A percentile compares a stretch with the other conserved stretches of the same genome.
Conservation (phyloP, 2,888 invertebrate species). For the Melieria omissa region DNA sequence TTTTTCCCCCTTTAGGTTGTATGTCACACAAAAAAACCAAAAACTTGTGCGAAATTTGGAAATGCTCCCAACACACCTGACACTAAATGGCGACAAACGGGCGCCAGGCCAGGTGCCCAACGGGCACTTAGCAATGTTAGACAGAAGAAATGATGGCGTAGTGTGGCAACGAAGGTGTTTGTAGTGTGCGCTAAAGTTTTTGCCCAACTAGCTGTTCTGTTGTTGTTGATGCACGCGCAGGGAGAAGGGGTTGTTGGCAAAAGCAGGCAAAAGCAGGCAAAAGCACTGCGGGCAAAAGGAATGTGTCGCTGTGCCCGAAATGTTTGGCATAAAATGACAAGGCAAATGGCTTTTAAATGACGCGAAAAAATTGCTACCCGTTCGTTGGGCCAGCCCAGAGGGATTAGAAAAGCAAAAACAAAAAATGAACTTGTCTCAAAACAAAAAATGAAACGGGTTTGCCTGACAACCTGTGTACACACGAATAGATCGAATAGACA, state of each 20-base stretch:
- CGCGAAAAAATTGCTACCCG: slow-evolving; percentile 3
- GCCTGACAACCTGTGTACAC: no score
- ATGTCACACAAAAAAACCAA: neutral
- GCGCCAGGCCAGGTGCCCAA: neutral
- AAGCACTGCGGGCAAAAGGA: neutral
- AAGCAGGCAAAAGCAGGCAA: neutral
- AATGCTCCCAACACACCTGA: neutral
- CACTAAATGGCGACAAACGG: neutral
- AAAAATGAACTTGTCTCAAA: neutral
- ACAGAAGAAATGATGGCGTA: neutral
- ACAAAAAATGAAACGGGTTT: neutral
- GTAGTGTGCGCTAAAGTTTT: no score
- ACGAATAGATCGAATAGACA: no score
- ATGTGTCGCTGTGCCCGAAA: no score
- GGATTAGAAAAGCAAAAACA: slow-evolving; percentile 20
- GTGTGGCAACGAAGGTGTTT: no score
- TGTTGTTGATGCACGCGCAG: no score
- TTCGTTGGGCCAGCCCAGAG: slow-evolving; percentile 10
- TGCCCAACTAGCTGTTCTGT: no score
- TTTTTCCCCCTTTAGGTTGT: neutral
- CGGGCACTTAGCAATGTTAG: neutral
- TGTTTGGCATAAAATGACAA: slow-evolving; percentile 12
- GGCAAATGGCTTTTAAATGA: slow-evolving; percentile 24
- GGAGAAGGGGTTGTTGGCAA: no score
- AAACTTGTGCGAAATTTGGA: neutral